phyloP scores from a whole-genome alignment of 2,888 invertebrate genomes.

The Cosmia pyralina region DNA sequence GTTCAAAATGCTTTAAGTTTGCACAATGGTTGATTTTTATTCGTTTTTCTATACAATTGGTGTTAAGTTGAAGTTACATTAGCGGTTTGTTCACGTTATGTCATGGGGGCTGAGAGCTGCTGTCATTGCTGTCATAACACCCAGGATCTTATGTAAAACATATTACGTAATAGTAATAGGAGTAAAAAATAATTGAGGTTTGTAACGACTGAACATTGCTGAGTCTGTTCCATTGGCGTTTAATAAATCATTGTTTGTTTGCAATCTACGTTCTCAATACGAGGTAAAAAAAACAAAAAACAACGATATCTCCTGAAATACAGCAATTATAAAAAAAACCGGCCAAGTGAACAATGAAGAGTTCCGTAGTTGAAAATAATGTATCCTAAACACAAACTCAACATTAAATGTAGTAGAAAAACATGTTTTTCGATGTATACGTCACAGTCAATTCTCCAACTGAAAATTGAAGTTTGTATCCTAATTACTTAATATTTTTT shows the following conservation, averaged over 20 bases:
- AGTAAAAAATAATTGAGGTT: neutral
- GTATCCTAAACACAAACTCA: too few relatives aligned
- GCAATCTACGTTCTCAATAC: neutral
- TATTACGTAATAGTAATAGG: slow-evolving; percentile 3
- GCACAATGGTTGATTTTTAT: slow-evolving; percentile 33
- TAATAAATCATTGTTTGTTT: neutral
- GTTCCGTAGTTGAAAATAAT: too few relatives aligned
- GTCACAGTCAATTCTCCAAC: too few relatives aligned
- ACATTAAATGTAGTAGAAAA: too few relatives aligned
- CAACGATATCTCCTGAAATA: neutral
- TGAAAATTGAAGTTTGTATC: too few relatives aligned
- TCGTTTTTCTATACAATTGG: slow-evolving; percentile 18
- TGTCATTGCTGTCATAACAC: neutral
- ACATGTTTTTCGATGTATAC: too few relatives aligned
- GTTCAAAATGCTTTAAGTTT: slow-evolving; percentile 22
- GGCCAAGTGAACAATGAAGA: too few relatives aligned
- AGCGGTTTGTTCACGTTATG: slow-evolving; percentile 20
- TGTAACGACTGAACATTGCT: neutral
- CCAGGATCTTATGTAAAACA: slow-evolving; percentile 35
- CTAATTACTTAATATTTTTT: too few relatives aligned
- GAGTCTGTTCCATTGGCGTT: neutral
- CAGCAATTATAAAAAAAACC: neutral
- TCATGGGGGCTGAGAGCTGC: slow-evolving; percentile 13
- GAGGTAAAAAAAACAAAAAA: neutral
- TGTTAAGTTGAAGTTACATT: slow-evolving; percentile 35